A percentile compares a stretch with the other conserved stretches of the same genome.
Conservation (phyloP, 2,888 invertebrate species). For the Eupeodes latifasciatus region DNA sequence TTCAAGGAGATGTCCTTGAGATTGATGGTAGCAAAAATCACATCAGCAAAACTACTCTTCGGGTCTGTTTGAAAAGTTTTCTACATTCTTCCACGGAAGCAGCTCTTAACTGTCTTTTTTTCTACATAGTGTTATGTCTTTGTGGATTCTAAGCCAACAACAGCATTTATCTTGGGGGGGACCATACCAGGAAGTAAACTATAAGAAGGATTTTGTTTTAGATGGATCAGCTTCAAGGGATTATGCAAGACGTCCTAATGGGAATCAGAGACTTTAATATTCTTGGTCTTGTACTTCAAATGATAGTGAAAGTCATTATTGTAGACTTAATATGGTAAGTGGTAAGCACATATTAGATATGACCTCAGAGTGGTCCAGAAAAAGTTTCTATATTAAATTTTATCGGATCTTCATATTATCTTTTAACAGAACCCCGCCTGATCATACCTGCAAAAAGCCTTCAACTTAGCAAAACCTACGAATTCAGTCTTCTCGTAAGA, state of each 20-base stretch:
- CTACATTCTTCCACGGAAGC: neutral
- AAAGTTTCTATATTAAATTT: too few species aligned
- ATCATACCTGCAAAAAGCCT: slow-evolving; percentile 45
- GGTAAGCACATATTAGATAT: slow-evolving; percentile 51
- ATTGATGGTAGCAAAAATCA: neutral
- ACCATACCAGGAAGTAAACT: slow-evolving; percentile 61
- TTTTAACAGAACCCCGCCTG: slow-evolving; percentile 21
- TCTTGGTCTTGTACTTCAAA: slow-evolving; percentile 77
- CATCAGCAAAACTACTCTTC: slow-evolving; percentile 24
- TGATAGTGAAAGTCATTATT: slow-evolving; percentile 56
- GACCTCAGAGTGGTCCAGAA: too few species aligned
- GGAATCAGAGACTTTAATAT: slow-evolving; percentile 69
- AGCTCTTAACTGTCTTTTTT: neutral
- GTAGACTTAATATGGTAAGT: slow-evolving; percentile 54
- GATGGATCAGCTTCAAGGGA: slow-evolving; percentile 77
- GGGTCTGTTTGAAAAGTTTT: slow-evolving; percentile 21
- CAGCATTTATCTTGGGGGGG: slow-evolving; percentile 76
- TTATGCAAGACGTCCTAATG: slow-evolving; percentile 66
- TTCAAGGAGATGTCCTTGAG: slow-evolving; percentile 56
- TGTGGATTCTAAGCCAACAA: slow-evolving; percentile 74
- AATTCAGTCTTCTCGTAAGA: slow-evolving; percentile 57
- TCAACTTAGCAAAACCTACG: slow-evolving; percentile 55
- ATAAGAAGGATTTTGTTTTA: slow-evolving; percentile 48
- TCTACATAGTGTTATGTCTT: slow-evolving; percentile 77
- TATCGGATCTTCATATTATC: neutral